Conservation (phyloP, 2,888 invertebrate species). For the Euphydryas editha region DNA sequence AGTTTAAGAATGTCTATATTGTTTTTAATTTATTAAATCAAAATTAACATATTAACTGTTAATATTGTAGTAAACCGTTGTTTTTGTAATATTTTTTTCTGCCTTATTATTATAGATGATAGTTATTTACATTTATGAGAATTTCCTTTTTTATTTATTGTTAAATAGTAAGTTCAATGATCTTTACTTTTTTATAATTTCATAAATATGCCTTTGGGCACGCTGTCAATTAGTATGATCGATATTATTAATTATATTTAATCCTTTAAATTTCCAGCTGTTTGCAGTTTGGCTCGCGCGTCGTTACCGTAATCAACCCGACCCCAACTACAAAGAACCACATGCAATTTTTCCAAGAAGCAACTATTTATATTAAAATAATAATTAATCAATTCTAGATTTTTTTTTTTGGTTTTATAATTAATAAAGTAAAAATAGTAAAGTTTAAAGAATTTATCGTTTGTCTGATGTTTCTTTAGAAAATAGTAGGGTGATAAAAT, state of each 20-base stretch:
- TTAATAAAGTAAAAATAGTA: slow-evolving; percentile 11
- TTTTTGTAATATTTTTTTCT: too few species aligned
- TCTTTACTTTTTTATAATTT: too few species aligned
- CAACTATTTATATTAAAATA: slow-evolving; percentile 78
- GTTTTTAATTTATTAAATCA: neutral
- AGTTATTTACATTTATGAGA: neutral
- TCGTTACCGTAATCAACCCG: slow-evolving; percentile 91
- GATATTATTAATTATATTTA: neutral
- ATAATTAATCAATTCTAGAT: slow-evolving; percentile 22
- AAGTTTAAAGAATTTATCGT: slow-evolving; percentile 13
- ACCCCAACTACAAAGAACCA: slow-evolving; percentile 88
- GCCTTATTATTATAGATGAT: neutral
- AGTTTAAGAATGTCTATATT: neutral
- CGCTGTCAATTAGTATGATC: too few species aligned
- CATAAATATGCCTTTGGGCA: too few species aligned
- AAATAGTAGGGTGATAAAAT: slow-evolving; percentile 8
- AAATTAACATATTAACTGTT: neutral
- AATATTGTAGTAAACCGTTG: neutral
- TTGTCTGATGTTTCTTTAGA: slow-evolving; percentile 6
- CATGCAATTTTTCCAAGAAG: slow-evolving; percentile 88
- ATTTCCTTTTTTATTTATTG: neutral
- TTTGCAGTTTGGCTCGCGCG: slow-evolving; percentile 92
- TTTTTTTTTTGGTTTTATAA: slow-evolving; percentile 22
- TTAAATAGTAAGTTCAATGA: too few species aligned
- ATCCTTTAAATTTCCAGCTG: slow-evolving; percentile 84